Base-by-base conservation (phyloP, 2,888 invertebrate species). In the Schrankia costaestrigalis region DNA sequence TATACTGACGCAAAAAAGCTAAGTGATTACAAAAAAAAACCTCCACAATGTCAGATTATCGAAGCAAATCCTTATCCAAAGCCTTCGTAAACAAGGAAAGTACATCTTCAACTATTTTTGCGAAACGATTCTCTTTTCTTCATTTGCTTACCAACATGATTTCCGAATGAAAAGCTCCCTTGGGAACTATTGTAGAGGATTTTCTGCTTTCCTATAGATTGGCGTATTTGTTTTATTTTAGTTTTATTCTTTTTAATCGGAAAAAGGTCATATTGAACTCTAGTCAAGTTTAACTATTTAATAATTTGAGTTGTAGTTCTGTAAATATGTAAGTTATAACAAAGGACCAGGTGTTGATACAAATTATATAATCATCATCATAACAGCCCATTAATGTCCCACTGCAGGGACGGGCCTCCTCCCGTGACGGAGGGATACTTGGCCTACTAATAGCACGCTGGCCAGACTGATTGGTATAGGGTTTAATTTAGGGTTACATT, bases 161-260 rank as follows among this genome's bases (percentile, higher is more conserved):
- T 38, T 37, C 39, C 3, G 26, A 42, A 26, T 40, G 37, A 54
- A 54, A 36, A 37, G 29, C 21, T 2, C 43, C 35, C 31, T 15
- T 29, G 48, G 31, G 45, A 38, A 7, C 2, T 7, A 1, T 21
- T 21, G 19, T 19, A 42, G 26, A 28, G 27, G 28, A 28, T 31
- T 36, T 17, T 27, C 36, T 31, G 21, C 25, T 44, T 34, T 43
- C 33, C 36, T 21, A 26, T 37, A 31, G 33, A 41, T 12, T 28
- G 37, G 36, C 40, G 46, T 54, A 51, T 66, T 58, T 65, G 56
- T 58, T 56, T 50, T 54, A 47, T 47, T 45, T 28, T 37, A 28
- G 45, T 55, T 57, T 55, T n/a, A 66, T n/a, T 55, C 43, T 43
- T 41, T 54, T 46, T 66, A 70, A 67, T 68, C 61, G 62, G 42